Conservation (phyloP, 2,888 invertebrate genomes). For the Cheiracanthium punctorium region DNA sequence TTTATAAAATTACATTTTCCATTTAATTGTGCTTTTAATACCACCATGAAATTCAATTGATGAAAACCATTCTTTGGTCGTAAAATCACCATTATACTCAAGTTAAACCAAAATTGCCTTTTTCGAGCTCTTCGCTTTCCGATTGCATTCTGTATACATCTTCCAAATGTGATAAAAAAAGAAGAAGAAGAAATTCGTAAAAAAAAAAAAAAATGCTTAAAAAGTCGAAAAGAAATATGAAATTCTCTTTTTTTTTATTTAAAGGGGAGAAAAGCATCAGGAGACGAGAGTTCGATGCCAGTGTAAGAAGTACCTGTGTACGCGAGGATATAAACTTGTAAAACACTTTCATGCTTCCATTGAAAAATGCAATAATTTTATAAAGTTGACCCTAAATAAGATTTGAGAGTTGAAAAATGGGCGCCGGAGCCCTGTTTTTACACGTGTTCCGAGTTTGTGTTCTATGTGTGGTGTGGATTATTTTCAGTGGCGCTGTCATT, state of each 20-base stretch:
- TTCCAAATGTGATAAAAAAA: conserved; percentile 52
- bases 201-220: neutral
- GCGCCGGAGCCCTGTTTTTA: conserved; percentile 49
- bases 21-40: too few species aligned
- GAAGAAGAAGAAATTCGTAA: neutral
- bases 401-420: conserved; percentile 45
- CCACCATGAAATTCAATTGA: too few species aligned
- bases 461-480: neutral
- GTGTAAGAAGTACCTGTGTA: neutral
- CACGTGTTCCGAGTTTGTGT: conserved; percentile 10
- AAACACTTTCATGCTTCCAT: conserved; percentile 59
- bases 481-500: neutral
- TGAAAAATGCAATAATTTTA: conserved; percentile 67
- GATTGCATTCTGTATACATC: conserved; percentile 45
- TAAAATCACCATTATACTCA: neutral
- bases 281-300: neutral
- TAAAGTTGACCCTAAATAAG: conserved; percentile 39
- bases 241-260: too few species aligned
- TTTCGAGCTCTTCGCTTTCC: conserved; percentile 50
- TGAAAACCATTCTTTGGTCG: too few species aligned
- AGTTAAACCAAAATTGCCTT: neutral
- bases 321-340: neutral
- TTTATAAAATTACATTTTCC: too few species aligned
- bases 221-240: neutral
- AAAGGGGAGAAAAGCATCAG: neutral